phyloP scores from a whole-genome alignment of 2,797 vertebrate genomes.

The Anableps anableps region DNA sequence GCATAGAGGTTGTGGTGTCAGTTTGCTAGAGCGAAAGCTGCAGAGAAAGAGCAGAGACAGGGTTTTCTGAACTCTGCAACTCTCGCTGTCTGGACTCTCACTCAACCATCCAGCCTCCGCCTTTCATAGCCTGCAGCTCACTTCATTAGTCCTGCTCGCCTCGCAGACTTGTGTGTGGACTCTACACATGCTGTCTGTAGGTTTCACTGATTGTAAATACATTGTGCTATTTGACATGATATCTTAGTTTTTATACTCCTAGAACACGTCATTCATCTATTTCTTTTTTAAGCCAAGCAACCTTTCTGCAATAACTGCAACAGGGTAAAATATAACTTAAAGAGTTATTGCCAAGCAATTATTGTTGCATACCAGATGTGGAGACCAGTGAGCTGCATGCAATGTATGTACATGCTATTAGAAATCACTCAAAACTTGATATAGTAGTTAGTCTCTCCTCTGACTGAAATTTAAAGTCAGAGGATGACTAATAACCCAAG shows the following conservation, averaged over 20 bases:
- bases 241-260: background rate
- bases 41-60: slow-evolving; percentile 54
- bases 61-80: slow-evolving; percentile 60
- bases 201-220: slow-evolving; percentile 33
- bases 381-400: background rate
- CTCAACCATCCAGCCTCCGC: slow-evolving; percentile 40
- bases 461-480: background rate
- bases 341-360: background rate
- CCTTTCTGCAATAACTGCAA: background rate
- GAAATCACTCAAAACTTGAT: background rate
- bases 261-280: background rate
- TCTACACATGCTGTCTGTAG: slow-evolving; percentile 28
- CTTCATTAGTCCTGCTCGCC: slow-evolving; percentile 57
- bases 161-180: slow-evolving; percentile 4
- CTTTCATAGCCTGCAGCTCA: slow-evolving; percentile 51
- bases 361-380: background rate
- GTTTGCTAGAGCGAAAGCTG: slow-evolving; percentile 67
- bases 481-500: background rate
- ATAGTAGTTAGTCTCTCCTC: background rate
- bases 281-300: background rate
- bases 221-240: slow-evolving; percentile 7
- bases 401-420: background rate
- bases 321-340: background rate
- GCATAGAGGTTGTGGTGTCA: slow-evolving; percentile 74
- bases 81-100: slow-evolving; percentile 55